A percentile compares a stretch with the other conserved stretches of the same genome.
These are phyloP conservation scores for Sinodicranocentrus sp. DNA, from an alignment of 2,888 invertebrate genomes.

Conservation along the genomic window DNA sequence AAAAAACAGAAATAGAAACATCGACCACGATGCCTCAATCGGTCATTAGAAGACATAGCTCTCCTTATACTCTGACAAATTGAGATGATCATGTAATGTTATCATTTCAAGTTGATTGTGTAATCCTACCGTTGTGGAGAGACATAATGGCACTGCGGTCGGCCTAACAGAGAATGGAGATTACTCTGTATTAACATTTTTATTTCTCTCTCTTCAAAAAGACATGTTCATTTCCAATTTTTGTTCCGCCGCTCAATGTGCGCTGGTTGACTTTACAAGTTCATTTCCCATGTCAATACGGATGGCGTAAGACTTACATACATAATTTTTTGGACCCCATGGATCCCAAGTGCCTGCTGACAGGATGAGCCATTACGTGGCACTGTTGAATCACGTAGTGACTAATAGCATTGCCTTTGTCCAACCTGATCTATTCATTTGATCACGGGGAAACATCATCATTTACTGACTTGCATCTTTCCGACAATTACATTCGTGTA, in stretches of 20 bases:
- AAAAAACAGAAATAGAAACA: slow-evolving; percentile 16
- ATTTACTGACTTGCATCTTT: too few relatives aligned
- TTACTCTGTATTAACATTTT: slow-evolving; percentile 24
- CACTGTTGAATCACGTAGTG: slow-evolving; percentile 52
- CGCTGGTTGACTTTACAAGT: slow-evolving; percentile 67
- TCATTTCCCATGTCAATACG: slow-evolving; percentile 70
- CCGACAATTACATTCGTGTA: too few relatives aligned
- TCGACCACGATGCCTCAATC: slow-evolving; percentile 39
- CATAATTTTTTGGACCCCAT: slow-evolving; percentile 43
- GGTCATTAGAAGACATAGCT: slow-evolving; percentile 4
- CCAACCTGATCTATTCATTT: slow-evolving; percentile 11
- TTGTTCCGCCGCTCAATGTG: slow-evolving; percentile 13
- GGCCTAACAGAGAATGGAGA: neutral
- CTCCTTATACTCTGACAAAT: slow-evolving; percentile 49
- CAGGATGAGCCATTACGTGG: slow-evolving; percentile 67
- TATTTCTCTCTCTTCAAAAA: neutral
- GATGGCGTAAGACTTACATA: too few relatives aligned
- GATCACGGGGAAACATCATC: too few relatives aligned
- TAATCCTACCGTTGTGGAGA: slow-evolving; percentile 65
- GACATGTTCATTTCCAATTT: slow-evolving; percentile 22
- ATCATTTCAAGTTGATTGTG: slow-evolving; percentile 65
- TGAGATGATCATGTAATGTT: slow-evolving; percentile 66
- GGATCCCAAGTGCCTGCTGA: slow-evolving; percentile 60
- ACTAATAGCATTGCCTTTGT: slow-evolving; percentile 39
- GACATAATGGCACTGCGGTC: slow-evolving; percentile 67